Base-by-base conservation (phyloP, 2,888 invertebrate genomes). In the Agriopis aurantiaria region DNA sequence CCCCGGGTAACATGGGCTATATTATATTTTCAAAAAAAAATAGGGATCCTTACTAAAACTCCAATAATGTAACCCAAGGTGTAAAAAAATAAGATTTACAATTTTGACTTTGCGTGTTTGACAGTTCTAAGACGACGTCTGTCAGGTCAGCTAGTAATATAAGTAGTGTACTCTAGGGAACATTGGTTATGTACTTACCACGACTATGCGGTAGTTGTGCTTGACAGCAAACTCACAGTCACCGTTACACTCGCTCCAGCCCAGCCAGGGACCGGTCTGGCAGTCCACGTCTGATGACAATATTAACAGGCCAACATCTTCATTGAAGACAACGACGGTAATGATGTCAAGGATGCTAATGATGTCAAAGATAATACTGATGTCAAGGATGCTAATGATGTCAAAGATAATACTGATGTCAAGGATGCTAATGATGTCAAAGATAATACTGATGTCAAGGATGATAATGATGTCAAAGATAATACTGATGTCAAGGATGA, bases 171-270 rank as follows among this genome's bases (percentile, higher is more conserved):
- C 10, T 12, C 11, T 33, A 53, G 0, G 8, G 3, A 33, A 9
- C 1, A 23, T 10, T 6, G 14, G 8, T 33, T 33, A 5, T 33
- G 14, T 17, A 82, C 88, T 86, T 72, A 93, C 93, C 86, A 85
- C 68, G 48, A 92, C 84, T 10, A 86, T 80, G 49, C 92, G 85
- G 74, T 91, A 93, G 82, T 93, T 93, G 69, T 92, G 88, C 80
- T 92, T 92, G 74, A 92, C 79, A 46, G 89, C 91, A 76, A 83
- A 85, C 67, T 88, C 86, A 74, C 93, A 93, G 73, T 90, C 85
- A 0, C 93, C 93, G 73, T 88, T 82, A 76, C 93, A 93, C 46
- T 88, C 86, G 76, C 87, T 86, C 93, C 93, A 93, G 9, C 93
- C 93, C 63, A 91, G 80, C 93, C 93, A 93, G 8, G 87, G 85